Base-by-base conservation (phyloP, 2,888 invertebrate genomes). In the Drosophila merina region DNA sequence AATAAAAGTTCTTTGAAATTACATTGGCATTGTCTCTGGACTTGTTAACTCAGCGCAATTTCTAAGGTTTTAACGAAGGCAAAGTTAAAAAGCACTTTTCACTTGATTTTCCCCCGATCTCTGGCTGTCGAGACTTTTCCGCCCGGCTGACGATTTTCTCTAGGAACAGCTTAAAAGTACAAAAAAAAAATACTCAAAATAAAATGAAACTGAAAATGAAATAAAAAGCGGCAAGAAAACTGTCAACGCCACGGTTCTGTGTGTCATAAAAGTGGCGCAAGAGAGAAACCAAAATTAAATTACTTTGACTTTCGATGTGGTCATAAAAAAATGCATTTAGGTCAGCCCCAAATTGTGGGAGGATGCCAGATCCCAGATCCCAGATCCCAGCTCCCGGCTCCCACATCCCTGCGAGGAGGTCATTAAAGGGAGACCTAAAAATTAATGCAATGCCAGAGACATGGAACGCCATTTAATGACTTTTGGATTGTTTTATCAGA, bases 401-500 rank as follows among this genome's bases (percentile, higher is more conserved):
- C 28, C 28, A 28, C n/a, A 44, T 10, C 54, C 31, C 12, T 8
- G n/a, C 14, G 28, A 10, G 10, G 47, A 51, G 28, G 51, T 30
- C 67, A 58, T 69, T 67, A 58, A 55, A 55, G 57, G 50, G 7
- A 42, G 31, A 60, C 6, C 31, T 7, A 5, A 33, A 74, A 68
- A 74, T 74, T 50, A 62, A 66, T 74, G 59, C 51, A 72, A 60
- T 52, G 54, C 44, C 64, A 52, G 54, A 45, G 38, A 54, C 66
- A 64, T 49, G 40, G 31, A 74, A 58, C 50, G 60, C 45, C 12
- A 58, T 75, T 75, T 75, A 75, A 75, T 75, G 70, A 59, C 75
- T 75, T 75, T 71, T 70, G 70, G 74, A 75, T 74, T 74, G 75
- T 75, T 71, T 74, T 75, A 75, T 75, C 70, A 67, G 66, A 67